These are phyloP conservation scores for Tyria jacobaeae DNA, from an alignment of 2,888 invertebrate species.

Conservation along the genomic window DNA sequence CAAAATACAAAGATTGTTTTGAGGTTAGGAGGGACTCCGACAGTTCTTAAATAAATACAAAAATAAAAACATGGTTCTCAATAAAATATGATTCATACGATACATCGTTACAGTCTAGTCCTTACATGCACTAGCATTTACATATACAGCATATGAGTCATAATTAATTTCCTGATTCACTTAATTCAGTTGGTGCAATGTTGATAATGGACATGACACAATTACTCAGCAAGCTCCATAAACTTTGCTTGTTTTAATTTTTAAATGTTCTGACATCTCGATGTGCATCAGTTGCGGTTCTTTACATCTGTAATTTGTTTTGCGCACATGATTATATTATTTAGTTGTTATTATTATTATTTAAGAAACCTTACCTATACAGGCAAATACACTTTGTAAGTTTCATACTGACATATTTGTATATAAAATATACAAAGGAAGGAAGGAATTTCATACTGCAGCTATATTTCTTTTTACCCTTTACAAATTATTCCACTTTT, in stretches of 20 bases:
- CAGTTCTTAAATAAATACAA: conserved; percentile 6
- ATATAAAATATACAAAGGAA: neutral
- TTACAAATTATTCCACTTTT: too few species aligned
- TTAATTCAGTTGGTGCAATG: conserved; percentile 1
- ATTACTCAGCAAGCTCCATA: conserved; percentile 20
- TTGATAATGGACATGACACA: neutral
- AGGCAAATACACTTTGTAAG: neutral
- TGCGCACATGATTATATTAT: conserved; percentile 21
- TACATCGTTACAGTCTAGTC: neutral
- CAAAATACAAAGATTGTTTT: too few species aligned
- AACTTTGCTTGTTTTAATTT: conserved; percentile 40
- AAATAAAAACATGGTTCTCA: neutral
- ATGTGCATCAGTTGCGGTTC: conserved; percentile 27
- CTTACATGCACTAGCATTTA: neutral
- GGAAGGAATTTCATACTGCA: too few species aligned
- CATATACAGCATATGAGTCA: neutral
- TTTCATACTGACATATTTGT: too few species aligned
- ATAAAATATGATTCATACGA: conserved; percentile 1
- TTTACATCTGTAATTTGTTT: conserved; percentile 29
- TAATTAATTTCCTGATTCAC: neutral
- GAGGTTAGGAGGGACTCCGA: too few species aligned
- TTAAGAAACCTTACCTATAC: too few species aligned
- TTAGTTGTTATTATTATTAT: too few species aligned
- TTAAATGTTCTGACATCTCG: conserved; percentile 32
- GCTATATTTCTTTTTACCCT: too few species aligned